phyloP scores from a whole-genome alignment of 1,140 invertebrate species.

The Nasonia longicornis region DNA sequence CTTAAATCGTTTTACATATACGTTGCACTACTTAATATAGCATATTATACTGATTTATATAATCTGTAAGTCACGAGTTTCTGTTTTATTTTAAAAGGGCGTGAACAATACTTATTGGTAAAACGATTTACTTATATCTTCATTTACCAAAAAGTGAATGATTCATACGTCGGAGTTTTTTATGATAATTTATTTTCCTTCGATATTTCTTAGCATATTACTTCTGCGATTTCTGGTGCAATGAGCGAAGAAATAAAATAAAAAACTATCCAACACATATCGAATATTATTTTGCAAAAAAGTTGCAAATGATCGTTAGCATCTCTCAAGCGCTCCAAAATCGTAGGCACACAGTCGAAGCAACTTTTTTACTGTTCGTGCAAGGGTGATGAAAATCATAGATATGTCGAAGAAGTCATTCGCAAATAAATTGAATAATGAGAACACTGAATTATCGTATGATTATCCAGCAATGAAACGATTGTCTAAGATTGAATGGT shows the following conservation, averaged over 20 bases:
- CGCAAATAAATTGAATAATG: slow-evolving; percentile 37
- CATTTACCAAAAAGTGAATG: background rate
- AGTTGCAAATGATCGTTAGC: background rate
- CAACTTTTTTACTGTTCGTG: slow-evolving; percentile 29
- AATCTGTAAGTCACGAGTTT: background rate
- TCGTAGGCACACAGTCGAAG: background rate
- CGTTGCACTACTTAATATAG: background rate
- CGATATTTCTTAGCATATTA: background rate
- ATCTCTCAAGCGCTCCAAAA: background rate
- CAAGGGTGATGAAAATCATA: slow-evolving; percentile 25
- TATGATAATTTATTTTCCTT: background rate
- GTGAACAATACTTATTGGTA: background rate
- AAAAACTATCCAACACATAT: slow-evolving; percentile 18
- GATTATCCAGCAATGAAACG: slow-evolving; percentile 1
- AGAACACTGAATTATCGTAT: slow-evolving; percentile 29
- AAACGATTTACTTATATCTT: background rate
- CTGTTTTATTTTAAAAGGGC: background rate
- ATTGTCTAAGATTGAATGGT: slow-evolving; percentile 17
- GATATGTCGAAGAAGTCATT: slow-evolving; percentile 35
- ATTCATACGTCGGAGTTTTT: background rate
- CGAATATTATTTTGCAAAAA: slow-evolving; percentile 15
- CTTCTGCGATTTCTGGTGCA: slow-evolving; percentile 10
- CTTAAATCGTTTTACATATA: background rate
- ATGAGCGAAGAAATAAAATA: slow-evolving; percentile 40
- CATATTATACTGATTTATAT: background rate